phyloP scores from a whole-genome alignment of 92 coral and sea anemone species.

The Umimayanthus kanabou region DNA sequence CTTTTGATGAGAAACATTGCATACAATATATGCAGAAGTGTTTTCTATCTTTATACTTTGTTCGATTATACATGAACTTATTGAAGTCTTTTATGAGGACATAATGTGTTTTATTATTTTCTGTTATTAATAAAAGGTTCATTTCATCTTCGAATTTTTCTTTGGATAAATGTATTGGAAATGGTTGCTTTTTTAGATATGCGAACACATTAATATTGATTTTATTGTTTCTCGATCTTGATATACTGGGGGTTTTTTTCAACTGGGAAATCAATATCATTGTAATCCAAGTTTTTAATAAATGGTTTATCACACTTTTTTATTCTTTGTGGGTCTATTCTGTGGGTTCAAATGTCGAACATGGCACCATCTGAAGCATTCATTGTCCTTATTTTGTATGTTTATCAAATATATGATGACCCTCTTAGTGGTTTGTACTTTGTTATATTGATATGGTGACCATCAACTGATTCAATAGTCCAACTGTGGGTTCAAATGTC shows the following conservation, averaged over 20 bases:
- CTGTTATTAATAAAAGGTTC: neutral
- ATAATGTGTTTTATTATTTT: neutral
- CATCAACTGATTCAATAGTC: too few species aligned
- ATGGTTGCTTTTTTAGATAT: neutral
- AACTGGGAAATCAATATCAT: neutral
- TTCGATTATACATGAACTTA: neutral
- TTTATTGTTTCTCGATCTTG: neutral
- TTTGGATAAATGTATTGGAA: neutral
- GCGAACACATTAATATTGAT: neutral
- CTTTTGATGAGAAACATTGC: too few species aligned
- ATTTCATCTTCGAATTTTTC: neutral
- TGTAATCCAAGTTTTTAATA: neutral
- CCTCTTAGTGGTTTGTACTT: too few species aligned
- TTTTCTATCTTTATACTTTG: too few species aligned
- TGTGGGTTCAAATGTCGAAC: constrained; percentile 2
- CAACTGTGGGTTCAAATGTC: too few species aligned
- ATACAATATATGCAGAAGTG: too few species aligned
- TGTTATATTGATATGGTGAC: too few species aligned
- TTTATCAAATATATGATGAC: constrained; percentile 8
- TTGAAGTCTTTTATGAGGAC: constrained; percentile 6
- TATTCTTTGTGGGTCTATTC: neutral
- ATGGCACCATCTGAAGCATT: constrained; percentile 30
- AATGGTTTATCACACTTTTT: neutral
- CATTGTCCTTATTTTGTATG: neutral
- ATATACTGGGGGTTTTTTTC: neutral